Evolutionary conservation across 2,888 invertebrate genomes (phyloP).

Genomic region (Drosophila villosipedis): DNA sequence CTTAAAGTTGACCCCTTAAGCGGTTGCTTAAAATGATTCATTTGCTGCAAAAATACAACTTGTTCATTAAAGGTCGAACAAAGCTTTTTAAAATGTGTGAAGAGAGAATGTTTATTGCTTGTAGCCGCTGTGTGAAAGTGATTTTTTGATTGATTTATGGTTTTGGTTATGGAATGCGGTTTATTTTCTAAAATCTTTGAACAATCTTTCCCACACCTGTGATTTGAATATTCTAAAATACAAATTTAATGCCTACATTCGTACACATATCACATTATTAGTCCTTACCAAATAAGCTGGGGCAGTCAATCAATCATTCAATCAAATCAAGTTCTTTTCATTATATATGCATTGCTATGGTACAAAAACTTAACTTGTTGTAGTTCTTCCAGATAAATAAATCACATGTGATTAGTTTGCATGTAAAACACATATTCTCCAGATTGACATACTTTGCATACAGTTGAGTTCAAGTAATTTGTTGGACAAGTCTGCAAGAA

Average conservation of each 20-base stretch:
- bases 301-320: not conserved
- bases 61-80: conserved; percentile 18
- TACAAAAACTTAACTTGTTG: not conserved
- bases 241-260: not conserved
- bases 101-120: not conserved
- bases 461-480: not conserved
- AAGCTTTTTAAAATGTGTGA: not conserved
- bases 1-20: conserved; percentile 39
- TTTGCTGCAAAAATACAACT: conserved; percentile 12
- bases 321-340: not conserved
- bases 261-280: not conserved
- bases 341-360: not conserved
- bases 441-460: conserved; percentile 4
- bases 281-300: not conserved
- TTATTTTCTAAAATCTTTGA: not conserved
- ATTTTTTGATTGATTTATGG: not conserved
- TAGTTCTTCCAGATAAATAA: not conserved
- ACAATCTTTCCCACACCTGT: no score
- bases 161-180: not conserved
- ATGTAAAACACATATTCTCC: conserved; percentile 11
- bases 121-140: not conserved
- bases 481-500: not conserved
- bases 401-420: conserved; percentile 4
- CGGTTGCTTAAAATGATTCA: conserved; percentile 13
- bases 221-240: not conserved